Evolutionary conservation across 2,797 vertebrate species (phyloP).

Genomic region (Notamacropus eugenii): DNA sequence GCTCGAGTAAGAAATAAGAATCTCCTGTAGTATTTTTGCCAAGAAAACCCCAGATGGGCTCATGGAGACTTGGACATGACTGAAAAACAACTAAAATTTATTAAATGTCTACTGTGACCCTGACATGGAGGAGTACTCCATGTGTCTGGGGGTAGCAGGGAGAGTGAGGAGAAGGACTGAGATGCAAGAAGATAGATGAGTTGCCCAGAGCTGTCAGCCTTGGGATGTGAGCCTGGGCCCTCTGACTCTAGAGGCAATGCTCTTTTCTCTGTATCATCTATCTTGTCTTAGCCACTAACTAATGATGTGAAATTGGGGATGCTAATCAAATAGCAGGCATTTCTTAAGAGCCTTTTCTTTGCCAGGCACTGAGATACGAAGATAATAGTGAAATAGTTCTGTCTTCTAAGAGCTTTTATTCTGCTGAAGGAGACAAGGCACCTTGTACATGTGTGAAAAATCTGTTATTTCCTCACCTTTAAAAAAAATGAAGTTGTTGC

Average conservation of each 20-base stretch:
- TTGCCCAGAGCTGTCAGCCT: background rate
- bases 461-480: slow-evolving; percentile 27
- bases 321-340: background rate
- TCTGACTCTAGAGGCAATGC: background rate
- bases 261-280: background rate
- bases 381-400: background rate
- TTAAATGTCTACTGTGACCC: background rate
- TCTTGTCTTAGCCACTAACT: background rate
- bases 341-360: background rate
- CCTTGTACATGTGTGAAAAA: background rate
- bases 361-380: background rate
- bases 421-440: background rate
- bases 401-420: background rate
- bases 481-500: slow-evolving; percentile 36
- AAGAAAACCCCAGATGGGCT: background rate
- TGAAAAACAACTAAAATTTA: background rate
- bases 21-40: background rate
- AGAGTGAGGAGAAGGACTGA: background rate
- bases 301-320: slow-evolving; percentile 22
- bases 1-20: background rate
- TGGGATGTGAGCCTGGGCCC: background rate
- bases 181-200: background rate
- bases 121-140: background rate
- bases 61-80: background rate
- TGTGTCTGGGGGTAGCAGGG: background rate